These are phyloP conservation scores for Edolisoma coerulescens DNA, from an alignment of 2,113 vertebrate species.

Conservation along the genomic window DNA sequence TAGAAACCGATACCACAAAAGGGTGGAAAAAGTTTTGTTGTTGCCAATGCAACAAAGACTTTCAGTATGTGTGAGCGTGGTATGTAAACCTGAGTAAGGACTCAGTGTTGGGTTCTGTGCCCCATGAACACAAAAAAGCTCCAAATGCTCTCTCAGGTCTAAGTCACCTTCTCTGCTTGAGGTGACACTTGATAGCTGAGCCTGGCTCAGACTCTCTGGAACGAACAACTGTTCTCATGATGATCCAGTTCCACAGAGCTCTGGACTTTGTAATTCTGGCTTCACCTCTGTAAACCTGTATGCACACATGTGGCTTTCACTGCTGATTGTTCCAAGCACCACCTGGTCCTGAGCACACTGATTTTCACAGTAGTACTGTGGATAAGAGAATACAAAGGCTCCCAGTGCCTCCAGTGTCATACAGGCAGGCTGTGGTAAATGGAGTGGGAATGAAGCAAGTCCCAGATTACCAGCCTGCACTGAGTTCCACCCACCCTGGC, in stretches of 20 bases:
- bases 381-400: not conserved
- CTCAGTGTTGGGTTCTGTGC: not conserved
- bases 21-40: slow-evolving; percentile 1
- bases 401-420: not conserved
- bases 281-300: not conserved
- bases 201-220: not conserved
- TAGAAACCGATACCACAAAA: not conserved
- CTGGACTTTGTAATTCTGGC: not conserved
- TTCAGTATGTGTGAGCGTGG: not conserved
- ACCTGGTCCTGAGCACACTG: not conserved
- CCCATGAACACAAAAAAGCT: not conserved
- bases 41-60: not conserved
- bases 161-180: not conserved
- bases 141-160: not conserved
- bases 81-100: not conserved
- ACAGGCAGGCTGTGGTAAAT: not conserved
- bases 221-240: not conserved
- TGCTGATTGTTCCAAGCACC: not conserved
- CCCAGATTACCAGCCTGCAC: not conserved
- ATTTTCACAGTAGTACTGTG: fast-evolving
- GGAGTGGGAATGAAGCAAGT: not conserved
- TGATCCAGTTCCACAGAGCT: not conserved
- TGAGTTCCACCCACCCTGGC: not conserved
- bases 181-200: not conserved
- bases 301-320: not conserved